These are phyloP conservation scores for Perca schrenkii DNA, from an alignment of 2,113 vertebrate genomes.

Conservation along the genomic window DNA sequence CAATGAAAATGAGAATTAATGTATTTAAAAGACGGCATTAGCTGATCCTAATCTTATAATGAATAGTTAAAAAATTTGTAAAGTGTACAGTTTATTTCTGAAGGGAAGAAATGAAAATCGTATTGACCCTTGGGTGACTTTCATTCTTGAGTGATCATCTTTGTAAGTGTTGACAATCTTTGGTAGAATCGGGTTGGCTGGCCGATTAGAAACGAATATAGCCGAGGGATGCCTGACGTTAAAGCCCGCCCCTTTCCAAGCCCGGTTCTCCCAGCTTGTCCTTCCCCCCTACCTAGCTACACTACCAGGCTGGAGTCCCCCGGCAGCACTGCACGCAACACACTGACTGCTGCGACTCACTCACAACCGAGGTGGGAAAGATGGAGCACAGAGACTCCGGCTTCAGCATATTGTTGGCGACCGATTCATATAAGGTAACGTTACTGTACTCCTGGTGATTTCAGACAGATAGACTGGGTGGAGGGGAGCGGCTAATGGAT, in stretches of 20 bases:
- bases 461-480: neutral
- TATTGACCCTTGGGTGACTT: neutral
- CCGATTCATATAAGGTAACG: slow-evolving; percentile 95
- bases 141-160: neutral
- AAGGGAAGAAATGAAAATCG: neutral
- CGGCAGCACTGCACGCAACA: slow-evolving; percentile 64
- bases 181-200: neutral
- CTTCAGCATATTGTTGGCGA: slow-evolving; percentile 93
- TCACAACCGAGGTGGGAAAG: slow-evolving; percentile 77
- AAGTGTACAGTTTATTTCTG: neutral
- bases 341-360: slow-evolving; percentile 79
- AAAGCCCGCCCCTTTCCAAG: slow-evolving; percentile 53
- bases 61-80: neutral
- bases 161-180: slow-evolving; percentile 1
- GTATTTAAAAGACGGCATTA: neutral
- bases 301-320: slow-evolving; percentile 67
- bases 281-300: slow-evolving; percentile 52
- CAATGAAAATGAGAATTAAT: neutral
- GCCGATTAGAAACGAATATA: slow-evolving; percentile 29
- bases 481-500: slow-evolving; percentile 25
- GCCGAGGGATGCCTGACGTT: slow-evolving; percentile 20
- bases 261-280: slow-evolving; percentile 36
- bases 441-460: neutral
- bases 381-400: slow-evolving; percentile 91
- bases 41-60: neutral